Evolutionary conservation across 2,113 vertebrate genomes (phyloP).

Genomic region (Callospermophilus lateralis): DNA sequence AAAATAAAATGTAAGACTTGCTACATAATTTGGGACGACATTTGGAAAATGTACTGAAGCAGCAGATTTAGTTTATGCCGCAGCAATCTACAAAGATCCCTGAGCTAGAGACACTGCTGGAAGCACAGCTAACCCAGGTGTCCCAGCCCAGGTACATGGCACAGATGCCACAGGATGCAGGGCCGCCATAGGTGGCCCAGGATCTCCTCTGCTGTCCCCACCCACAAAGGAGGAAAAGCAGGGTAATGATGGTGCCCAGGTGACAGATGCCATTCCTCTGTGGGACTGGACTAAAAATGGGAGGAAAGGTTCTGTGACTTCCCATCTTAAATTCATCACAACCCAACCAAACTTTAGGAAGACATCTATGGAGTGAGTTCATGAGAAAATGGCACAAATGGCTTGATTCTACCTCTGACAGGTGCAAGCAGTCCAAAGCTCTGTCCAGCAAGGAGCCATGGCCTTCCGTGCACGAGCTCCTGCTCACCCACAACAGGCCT

Average conservation of each 20-base stretch:
- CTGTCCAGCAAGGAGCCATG: rapidly evolving
- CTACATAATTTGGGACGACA: neutral
- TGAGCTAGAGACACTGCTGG: neutral
- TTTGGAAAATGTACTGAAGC: neutral
- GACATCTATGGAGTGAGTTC: rapidly evolving
- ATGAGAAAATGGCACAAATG: neutral
- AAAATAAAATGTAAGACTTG: neutral
- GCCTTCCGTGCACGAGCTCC: neutral
- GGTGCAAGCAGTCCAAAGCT: rapidly evolving
- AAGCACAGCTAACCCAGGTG: neutral
- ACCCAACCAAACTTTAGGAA: neutral
- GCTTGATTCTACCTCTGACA: neutral
- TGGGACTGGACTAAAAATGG: neutral
- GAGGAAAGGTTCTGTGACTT: neutral
- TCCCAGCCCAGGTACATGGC: too few relatives aligned
- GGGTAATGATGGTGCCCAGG: rapidly evolving
- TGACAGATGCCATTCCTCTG: neutral
- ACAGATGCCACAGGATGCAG: neutral
- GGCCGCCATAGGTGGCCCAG: neutral
- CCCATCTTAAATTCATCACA: neutral
- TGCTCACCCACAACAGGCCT: neutral
- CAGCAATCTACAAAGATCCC: neutral
- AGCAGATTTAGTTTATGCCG: neutral
- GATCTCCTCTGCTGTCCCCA: rapidly evolving
- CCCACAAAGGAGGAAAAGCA: neutral